Base-by-base conservation (phyloP, 2,888 invertebrate species). In the Proisotoma minuta region DNA sequence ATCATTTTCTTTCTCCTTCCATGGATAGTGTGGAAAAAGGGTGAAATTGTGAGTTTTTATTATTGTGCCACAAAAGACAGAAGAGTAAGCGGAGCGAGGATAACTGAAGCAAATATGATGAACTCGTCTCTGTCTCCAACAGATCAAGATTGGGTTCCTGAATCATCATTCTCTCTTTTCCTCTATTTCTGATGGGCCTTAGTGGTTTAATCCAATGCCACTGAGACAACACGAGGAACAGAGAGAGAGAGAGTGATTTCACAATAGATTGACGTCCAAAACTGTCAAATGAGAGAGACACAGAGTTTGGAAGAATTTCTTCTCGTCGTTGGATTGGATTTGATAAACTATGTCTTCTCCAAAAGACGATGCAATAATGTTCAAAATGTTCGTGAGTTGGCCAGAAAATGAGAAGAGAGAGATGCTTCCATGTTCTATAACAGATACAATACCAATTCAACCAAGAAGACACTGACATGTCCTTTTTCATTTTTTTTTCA, bases 201-300 rank as follows among this genome's bases (percentile, higher is more conserved):
- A n/a, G 18, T 43, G 5, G 4, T 43, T 18, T 43, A 34, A 34
- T 43, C 5, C 43, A 43, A 43, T 18, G 20, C 43, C 43, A 43
- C 15, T 43, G 20, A 43, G 43, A 15, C 10, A 15, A 34, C 8
- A 43, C 5, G 18, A 43, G 20, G 43, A 43, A 15, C 15, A 43
- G 18, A 43, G 20, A 20, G 43, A 43, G 5, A 2, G 27, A 60
- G 56, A 49, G 56, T 53, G 60, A 60, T 61, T 61, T 61, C 57
- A 65, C 60, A 60, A 54, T 54, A 62, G 59, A 66, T 62, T 66
- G 66, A 62, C 66, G 62, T 66, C 62, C 66, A 62, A 57, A 66
- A 60, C 66, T 66, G 66, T 66, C 66, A 66, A 66, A 62, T 66
- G 52, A 66, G 62, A 62, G 62, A 60, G n/a, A n/a, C n/a, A n/a